Evolutionary conservation across 2,888 invertebrate species (phyloP), one percentile per base, ranked within the genome.

Genomic region (Scaptomyza cyrtandrae): DNA sequence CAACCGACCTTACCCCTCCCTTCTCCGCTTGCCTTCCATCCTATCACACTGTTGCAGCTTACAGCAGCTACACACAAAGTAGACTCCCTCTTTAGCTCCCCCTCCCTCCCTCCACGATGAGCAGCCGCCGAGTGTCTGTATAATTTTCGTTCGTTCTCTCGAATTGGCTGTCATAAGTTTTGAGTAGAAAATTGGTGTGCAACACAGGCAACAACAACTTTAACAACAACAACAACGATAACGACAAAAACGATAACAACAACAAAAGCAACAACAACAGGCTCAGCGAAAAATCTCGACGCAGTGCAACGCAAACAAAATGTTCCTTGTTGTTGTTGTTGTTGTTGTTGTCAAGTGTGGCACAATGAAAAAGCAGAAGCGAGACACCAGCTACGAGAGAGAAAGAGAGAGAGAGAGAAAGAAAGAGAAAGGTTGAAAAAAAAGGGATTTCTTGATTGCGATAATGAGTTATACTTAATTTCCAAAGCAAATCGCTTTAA

Each of bases 131-230:
- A 85, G 88, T 77, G 78, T 83, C 86, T 88, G 86, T 84, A 86
- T 88, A 88, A 86, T 86, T 88, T 84, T 86, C 76, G 87, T 84
- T 84, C 83, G 67, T 85, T 89, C 86, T 89, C 86, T 87, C 89
- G 88, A 85, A 85, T 85, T 89, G 89, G 85, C 89, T 87, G 89
- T 89, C 89, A 85, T 85, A 88, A 87, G 86, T 87, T 85, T 88
- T 88, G 89, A 89, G 89, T 89, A 85, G 89, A 88, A 88, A 88
- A 88, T 85, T 89, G 89, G 89, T 85, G 88, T 79, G 82, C 89
- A 88, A 80, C 80, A 86, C 85, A 61, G 54, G 63, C 86, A 82
- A 72, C 66, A 71, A 69, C 67, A 70, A 46, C 76, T 69, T 37
- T 48, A 74, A 44, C 49, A 35, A 46, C 29, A 41, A 43, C 52